phyloP scores from a whole-genome alignment of 1,140 invertebrate species.

The Doryteuthis pealeii region DNA sequence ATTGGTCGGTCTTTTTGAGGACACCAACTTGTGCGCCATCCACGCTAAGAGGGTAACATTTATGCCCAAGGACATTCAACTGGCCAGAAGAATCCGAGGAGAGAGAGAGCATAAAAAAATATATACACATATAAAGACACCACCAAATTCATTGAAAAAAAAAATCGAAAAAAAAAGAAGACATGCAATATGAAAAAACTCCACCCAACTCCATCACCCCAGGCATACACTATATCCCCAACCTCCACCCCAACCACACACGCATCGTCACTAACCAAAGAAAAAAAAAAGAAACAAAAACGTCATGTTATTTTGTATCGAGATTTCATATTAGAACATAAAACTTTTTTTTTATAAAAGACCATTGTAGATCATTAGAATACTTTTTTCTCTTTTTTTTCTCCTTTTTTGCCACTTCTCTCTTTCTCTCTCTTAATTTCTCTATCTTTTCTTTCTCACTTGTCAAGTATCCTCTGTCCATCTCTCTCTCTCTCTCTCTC shows the following conservation, averaged over 20 bases:
- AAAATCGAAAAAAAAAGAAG: background rate
- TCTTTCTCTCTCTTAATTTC: background rate
- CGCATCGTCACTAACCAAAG: too few relatives aligned
- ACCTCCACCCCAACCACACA: too few relatives aligned
- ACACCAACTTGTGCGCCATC: too few relatives aligned
- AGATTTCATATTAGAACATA: background rate
- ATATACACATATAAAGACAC: too few relatives aligned
- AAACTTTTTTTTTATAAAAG: background rate
- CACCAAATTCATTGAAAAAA: background rate
- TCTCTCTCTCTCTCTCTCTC: background rate
- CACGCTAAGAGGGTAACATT: slow-evolving; percentile 96
- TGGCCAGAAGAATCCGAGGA: slow-evolving; percentile 55
- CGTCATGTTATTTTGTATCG: background rate
- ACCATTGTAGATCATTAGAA: background rate
- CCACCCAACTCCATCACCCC: background rate
- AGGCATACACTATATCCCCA: background rate
- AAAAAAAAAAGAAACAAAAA: background rate
- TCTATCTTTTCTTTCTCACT: background rate
- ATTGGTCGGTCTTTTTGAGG: slow-evolving; percentile 84
- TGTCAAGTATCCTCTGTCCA: background rate
- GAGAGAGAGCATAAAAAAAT: slow-evolving; percentile 46
- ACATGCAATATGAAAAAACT: background rate
- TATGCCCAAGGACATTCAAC: slow-evolving; percentile 94
- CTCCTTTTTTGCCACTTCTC: background rate
- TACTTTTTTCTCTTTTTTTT: background rate